Percentiles rank a stretch among this genome's conserved stretches.
Evolutionary conservation across 2,113 vertebrate genomes (phyloP).

Genomic region (Melanocharis versteri): DNA sequence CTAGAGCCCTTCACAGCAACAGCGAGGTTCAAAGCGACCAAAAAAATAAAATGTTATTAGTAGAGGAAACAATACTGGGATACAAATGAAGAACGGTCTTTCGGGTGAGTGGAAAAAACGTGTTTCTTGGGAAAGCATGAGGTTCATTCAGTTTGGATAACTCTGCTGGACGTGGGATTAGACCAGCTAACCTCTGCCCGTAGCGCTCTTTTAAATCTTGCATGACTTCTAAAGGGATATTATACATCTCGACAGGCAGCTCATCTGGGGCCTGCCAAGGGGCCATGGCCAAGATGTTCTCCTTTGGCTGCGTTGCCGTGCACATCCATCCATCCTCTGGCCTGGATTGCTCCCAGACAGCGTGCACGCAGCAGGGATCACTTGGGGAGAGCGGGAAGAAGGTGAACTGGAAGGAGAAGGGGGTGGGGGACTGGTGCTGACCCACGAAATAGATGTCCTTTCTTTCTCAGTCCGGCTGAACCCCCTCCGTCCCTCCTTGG

Average conservation of each 20-base stretch:
- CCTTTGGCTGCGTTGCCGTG: background rate
- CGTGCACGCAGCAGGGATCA: background rate
- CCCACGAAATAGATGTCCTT: background rate
- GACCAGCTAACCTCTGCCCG: background rate
- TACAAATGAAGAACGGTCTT: background rate
- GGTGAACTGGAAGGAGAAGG: background rate
- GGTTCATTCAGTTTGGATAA: background rate
- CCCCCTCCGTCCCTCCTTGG: background rate
- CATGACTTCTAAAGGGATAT: background rate
- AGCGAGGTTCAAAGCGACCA: background rate
- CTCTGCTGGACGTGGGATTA: background rate
- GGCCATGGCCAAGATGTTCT: background rate
- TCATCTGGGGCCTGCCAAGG: background rate
- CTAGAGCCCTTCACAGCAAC: background rate
- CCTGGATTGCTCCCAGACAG: background rate
- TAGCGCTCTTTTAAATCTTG: background rate
- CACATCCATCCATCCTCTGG: background rate
- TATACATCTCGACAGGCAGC: constrained; percentile 1
- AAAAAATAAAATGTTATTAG: background rate
- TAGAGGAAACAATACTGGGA: background rate
- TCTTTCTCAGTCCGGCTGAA: background rate
- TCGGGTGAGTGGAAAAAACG: background rate
- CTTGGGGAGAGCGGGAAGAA: background rate
- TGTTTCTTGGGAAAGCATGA: background rate
- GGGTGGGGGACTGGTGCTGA: background rate